Base-by-base conservation (phyloP, 2,113 vertebrate genomes). In the Murina feae region DNA sequence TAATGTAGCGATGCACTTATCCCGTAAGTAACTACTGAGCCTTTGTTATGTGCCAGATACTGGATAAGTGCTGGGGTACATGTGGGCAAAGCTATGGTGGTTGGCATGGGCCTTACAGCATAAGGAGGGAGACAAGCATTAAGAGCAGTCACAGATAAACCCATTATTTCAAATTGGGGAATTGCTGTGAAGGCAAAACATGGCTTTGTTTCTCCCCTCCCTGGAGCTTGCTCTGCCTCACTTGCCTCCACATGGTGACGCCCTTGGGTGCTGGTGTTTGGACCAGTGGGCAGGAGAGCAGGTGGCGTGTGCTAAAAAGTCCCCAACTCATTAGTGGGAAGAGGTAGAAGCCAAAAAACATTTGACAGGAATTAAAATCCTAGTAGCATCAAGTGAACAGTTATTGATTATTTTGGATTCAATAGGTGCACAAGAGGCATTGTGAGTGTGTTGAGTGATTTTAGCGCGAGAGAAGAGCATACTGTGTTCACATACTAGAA, bases 401-500 rank as follows among this genome's bases (percentile, higher is more conserved):
- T 88, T 78, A 20, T 79, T 78, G 30, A 78, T 87, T 88, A 55
- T 51, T 78, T 78, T 65, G 55, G 9, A 32, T 79, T 89, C 58
- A 39, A 1, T 75, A 81, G 47, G 30, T 37, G 39, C 65, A 7
- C 13, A 87, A 47, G 66, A 91, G 71, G 66, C 44, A 53, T 5
- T 69, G 79, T 42, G 74, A 86, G 89, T 74, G 58, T 49, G 60
- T 12, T 58, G 20, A 58, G 12, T 68, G 39, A 90, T 86, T 90
- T 72, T 63, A n/a, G 53, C 63, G 68, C 76, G 66, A 95, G 80
- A 94, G 32, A 85, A 92, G 92, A 90, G 7, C 9, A 86, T 51
- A 58, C 32, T 69, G 13, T 94, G 87, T 94, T 91, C 37, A 53
- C 35, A 85, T 69, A 89, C 84, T 80, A 80, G 91, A 21, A 95